These are phyloP conservation scores for Neosilurus mollespiculum DNA, from an alignment of 2,797 vertebrate genomes.

Conservation along the genomic window DNA sequence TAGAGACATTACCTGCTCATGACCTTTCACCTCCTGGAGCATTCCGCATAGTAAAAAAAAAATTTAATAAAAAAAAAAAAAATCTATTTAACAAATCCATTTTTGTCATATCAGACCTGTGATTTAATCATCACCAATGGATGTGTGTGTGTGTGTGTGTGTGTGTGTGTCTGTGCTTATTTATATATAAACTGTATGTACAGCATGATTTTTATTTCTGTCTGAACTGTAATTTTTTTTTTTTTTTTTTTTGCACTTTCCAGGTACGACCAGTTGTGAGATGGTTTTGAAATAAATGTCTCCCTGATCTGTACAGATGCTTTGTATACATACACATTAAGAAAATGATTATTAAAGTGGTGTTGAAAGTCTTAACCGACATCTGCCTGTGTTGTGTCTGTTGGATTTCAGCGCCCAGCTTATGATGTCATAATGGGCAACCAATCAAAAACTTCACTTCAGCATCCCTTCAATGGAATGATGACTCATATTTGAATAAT, in stretches of 20 bases:
- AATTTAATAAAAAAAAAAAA: conserved; percentile 42
- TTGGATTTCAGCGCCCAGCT: neutral
- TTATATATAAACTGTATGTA: conserved; percentile 85
- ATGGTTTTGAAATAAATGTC: conserved; percentile 79
- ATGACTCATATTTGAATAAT: neutral
- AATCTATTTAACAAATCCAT: conserved; percentile 37
- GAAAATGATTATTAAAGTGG: conserved; percentile 80
- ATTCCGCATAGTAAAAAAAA: conserved; percentile 64
- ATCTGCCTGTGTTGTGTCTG: neutral
- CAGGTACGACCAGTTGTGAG: conserved; percentile 88
- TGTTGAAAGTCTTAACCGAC: conserved; percentile 62
- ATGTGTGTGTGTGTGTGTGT: conserved; percentile 56
- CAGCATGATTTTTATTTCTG: conserved; percentile 89
- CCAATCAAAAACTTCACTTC: neutral
- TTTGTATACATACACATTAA: conserved; percentile 89
- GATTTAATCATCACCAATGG: conserved; percentile 69
- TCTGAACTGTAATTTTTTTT: conserved; percentile 66
- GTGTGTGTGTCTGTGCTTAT: conserved; percentile 72
- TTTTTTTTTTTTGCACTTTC: conserved; percentile 88
- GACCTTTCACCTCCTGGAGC: conserved; percentile 49
- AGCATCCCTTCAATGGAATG: fast-evolving
- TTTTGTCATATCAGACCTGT: conserved; percentile 58
- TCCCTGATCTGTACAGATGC: conserved; percentile 89
- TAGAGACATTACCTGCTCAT: neutral
- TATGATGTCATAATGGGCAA: neutral